These are phyloP conservation scores for Pipra filicauda DNA, from an alignment of 2,113 vertebrate species.

Conservation along the genomic window DNA sequence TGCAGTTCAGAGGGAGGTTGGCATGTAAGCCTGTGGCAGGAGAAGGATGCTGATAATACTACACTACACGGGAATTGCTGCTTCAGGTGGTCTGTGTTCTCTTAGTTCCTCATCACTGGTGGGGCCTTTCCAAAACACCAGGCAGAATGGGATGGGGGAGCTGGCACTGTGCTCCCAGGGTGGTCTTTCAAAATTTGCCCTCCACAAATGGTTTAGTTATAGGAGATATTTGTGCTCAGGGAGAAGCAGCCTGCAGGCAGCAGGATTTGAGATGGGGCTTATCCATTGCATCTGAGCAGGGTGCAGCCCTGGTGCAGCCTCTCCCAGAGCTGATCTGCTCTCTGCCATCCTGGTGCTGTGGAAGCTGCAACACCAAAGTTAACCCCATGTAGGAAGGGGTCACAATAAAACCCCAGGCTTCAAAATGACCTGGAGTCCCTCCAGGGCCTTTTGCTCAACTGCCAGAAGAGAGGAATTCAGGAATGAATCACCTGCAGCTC, in stretches of 20 bases:
- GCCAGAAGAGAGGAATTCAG: not conserved
- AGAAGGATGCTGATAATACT: not conserved
- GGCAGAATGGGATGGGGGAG: not conserved
- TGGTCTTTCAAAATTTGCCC: not conserved
- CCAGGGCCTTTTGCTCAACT: not conserved
- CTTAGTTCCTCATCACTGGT: not conserved
- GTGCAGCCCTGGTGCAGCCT: not conserved
- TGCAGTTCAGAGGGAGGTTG: not conserved
- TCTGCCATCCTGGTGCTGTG: not conserved
- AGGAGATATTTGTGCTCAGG: not conserved
- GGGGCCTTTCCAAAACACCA: not conserved
- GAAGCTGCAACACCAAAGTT: not conserved
- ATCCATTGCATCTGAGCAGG: not conserved
- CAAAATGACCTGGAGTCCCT: not conserved
- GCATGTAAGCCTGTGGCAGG: not conserved
- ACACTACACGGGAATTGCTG: not conserved
- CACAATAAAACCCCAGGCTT: not conserved
- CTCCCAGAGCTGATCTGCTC: not conserved
- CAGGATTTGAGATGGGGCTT: not conserved
- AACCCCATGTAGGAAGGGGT: not conserved
- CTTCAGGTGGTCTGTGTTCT: fast-evolving
- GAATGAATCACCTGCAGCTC: not conserved
- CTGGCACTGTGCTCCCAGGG: too few relatives aligned
- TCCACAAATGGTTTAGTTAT: not conserved
- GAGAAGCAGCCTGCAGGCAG: not conserved